Evolutionary conservation across 1,140 invertebrate species (phyloP).

Genomic region (Scaptomyza hsui): DNA sequence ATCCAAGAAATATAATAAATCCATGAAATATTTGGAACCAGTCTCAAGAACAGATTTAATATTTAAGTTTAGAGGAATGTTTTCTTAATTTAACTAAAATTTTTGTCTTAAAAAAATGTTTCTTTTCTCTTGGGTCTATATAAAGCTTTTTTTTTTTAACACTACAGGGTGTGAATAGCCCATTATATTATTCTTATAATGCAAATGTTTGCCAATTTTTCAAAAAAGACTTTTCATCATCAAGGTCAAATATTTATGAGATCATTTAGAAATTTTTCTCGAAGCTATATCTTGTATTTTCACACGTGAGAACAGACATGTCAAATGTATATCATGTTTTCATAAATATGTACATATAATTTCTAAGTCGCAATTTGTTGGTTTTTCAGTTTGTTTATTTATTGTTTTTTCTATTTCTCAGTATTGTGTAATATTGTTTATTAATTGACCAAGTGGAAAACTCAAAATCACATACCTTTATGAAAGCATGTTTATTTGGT

Average conservation of each 20-base stretch:
- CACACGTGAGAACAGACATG: not conserved
- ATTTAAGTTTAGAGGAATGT: no score
- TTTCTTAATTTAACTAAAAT: no score
- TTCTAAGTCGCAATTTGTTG: conserved; percentile 9
- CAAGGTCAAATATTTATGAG: conserved; percentile 32
- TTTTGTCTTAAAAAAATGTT: no score
- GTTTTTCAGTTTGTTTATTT: conserved; percentile 14
- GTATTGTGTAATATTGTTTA: conserved; percentile 33
- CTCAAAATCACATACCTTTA: not conserved
- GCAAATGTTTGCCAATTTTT: conserved; percentile 23
- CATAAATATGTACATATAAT: not conserved
- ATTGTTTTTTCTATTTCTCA: conserved; percentile 9
- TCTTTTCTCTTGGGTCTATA: no score
- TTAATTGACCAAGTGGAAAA: conserved; percentile 7
- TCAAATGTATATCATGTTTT: not conserved
- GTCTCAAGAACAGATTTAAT: no score
- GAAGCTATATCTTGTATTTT: not conserved
- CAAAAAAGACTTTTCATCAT: not conserved
- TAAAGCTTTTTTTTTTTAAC: no score
- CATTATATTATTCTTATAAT: not conserved
- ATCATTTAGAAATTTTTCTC: conserved; percentile 17
- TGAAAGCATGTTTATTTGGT: no score
- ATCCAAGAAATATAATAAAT: no score
- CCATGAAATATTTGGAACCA: no score
- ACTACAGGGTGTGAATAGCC: not conserved